Base-by-base conservation (phyloP, 1,140 invertebrate species). In the Homarus americanus region DNA sequence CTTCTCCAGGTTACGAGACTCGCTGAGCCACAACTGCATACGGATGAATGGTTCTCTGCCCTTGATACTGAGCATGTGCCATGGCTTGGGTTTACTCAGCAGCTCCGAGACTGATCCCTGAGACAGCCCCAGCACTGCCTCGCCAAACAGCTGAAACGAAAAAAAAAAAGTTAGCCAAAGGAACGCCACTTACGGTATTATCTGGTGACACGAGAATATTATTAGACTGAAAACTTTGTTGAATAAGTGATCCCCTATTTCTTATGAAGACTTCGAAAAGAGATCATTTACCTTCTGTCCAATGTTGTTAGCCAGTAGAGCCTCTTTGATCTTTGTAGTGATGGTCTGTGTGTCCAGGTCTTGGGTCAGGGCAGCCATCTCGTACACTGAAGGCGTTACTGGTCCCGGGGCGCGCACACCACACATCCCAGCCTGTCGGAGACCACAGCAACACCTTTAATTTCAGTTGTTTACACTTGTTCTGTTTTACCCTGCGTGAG, bases 11-110 rank as follows among this genome's bases (percentile, higher is more conserved):
- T 99, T 99, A 94, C 98, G 97, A 15, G 98, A 96, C 94, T 99
- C 98, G 92, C 97, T 97, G 15, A 99, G 95, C 98, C 98, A 99
- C 36, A 99, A 94, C 94, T 99, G 98, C 98, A 99, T 99, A 90
- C 98, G 96, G 91, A 99, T 99, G 95, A 99, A 99, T 0, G 99
- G 99, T 94, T 99, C 98, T 41, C 98, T 95, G 0, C 98, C 98
- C 94, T 99, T 99, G 94, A 99, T 99, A 93, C 98, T 99, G 10
- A 99, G 96, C 98, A 99, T 99, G 93, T 99, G 98, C 99, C 99
- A 99, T 0, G 98, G 98, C 94, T 99, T 99, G 0, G 99, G 99
- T 94, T 99, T 99, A 75, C 98, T 99, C 0, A 99, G 95, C 24
- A 99, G 95, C 94, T 99, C 99, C 93, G 98, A 99, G 0, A 99